These are phyloP conservation scores for Panulirus ornatus DNA, from an alignment of 1,140 invertebrate genomes.

Conservation along the genomic window DNA sequence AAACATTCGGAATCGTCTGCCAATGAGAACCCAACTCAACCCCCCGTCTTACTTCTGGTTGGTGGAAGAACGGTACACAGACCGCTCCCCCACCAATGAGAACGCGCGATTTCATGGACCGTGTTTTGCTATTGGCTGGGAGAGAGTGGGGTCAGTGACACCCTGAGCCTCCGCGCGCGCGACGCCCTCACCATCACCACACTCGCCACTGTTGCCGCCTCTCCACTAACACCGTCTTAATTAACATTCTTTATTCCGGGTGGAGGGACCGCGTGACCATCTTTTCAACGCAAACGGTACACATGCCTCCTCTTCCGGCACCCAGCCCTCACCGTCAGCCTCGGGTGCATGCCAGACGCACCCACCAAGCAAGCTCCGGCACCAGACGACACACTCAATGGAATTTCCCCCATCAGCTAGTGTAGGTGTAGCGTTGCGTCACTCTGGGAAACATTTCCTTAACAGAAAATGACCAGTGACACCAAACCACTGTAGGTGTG, in stretches of 20 bases:
- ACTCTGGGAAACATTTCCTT: background rate
- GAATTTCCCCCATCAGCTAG: conserved; percentile 39
- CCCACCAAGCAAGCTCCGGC: background rate
- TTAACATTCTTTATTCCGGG: conserved; percentile 24
- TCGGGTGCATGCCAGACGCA: too few relatives aligned
- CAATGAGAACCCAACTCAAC: conserved; percentile 42
- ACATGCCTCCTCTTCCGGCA: background rate
- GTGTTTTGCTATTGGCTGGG: conserved; percentile 58
- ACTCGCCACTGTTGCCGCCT: conserved; percentile 43
- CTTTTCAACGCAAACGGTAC: background rate
- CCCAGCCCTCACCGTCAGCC: background rate
- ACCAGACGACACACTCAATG: background rate
- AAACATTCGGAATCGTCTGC: conserved; percentile 2
- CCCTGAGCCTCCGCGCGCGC: conserved; percentile 54
- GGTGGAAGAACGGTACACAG: conserved; percentile 22
- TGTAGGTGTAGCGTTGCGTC: background rate
- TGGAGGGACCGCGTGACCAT: background rate
- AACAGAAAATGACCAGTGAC: background rate
- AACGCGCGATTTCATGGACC: conserved; percentile 43
- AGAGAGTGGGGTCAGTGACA: conserved; percentile 59
- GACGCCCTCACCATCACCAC: conserved; percentile 36
- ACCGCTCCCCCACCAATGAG: conserved; percentile 44
- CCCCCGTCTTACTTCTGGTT: conserved; percentile 1
- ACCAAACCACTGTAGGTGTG: background rate
- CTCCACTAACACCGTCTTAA: conserved; percentile 12